Conservation (phyloP, 2,113 vertebrate species). For the Ctenomys sociabilis region DNA sequence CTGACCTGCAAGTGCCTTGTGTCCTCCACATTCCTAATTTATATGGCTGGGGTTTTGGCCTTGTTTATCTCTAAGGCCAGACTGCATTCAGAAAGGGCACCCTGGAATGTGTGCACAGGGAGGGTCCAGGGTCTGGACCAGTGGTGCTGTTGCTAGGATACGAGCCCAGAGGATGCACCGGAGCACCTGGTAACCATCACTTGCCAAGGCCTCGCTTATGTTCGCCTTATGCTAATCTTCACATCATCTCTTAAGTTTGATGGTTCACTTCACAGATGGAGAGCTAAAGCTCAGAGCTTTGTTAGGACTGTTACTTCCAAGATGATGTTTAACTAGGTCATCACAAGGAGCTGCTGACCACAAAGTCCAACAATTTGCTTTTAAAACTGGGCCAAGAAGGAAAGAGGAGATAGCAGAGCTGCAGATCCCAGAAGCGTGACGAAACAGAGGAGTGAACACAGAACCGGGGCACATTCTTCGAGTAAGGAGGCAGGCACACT, state of each 20-base stretch:
- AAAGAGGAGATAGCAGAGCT: not conserved
- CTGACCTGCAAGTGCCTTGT: not conserved
- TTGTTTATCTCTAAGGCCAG: conserved; percentile 16
- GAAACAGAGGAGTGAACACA: not conserved
- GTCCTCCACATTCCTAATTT: not conserved
- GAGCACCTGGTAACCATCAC: not conserved
- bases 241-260: not conserved
- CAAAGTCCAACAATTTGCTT: not conserved
- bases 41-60: not conserved
- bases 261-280: not conserved
- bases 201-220: not conserved
- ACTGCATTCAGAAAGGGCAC: not conserved
- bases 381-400: not conserved
- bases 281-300: not conserved
- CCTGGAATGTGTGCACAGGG: not conserved
- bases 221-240: not conserved
- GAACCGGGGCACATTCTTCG: no score
- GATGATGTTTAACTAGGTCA: not conserved
- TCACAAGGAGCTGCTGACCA: not conserved
- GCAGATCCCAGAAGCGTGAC: not conserved
- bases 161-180: not conserved
- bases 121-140: not conserved
- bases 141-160: not conserved
- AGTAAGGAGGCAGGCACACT: not conserved
- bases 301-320: not conserved